Percentiles rank a stretch among this genome's conserved stretches.
phyloP scores from a whole-genome alignment of 2,888 invertebrate genomes.

The Agrotis exclamationis region DNA sequence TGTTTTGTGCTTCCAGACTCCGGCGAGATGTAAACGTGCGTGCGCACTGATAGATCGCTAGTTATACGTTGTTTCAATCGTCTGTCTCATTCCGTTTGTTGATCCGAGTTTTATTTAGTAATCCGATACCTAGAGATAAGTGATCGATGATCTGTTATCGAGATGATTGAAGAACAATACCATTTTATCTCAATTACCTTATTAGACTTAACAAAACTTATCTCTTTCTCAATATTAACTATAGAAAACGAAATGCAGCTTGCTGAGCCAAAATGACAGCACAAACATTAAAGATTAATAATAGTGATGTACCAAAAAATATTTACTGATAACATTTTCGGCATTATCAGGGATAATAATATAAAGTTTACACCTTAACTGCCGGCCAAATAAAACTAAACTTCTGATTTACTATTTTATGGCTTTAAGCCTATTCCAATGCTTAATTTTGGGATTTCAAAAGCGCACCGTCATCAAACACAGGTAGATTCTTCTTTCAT shows the following conservation, averaged over 20 bases:
- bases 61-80: constrained; percentile 60
- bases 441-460: constrained; percentile 47
- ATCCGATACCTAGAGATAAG: constrained; percentile 37
- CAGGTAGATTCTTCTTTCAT: constrained; percentile 80
- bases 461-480: constrained; percentile 52
- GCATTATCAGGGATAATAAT: constrained; percentile 15
- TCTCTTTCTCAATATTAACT: constrained; percentile 4
- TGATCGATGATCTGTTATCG: constrained; percentile 14
- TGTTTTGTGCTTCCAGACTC: constrained; percentile 88
- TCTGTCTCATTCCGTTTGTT: constrained; percentile 52
- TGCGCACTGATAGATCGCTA: constrained; percentile 78
- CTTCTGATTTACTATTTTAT: constrained; percentile 56
- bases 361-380: constrained; percentile 11
- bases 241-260: background rate
- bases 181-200: constrained; percentile 11
- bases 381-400: constrained; percentile 29
- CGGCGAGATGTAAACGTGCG: constrained; percentile 80
- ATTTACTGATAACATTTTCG: constrained; percentile 16
- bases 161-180: background rate
- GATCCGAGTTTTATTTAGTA: constrained; percentile 51
- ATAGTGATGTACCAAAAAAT: constrained; percentile 6
- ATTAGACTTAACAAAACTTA: constrained; percentile 5
- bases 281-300: background rate
- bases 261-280: constrained; percentile 17
- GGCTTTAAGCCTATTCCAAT: constrained; percentile 34